phyloP scores from a whole-genome alignment of 2,113 vertebrate species.

The Mugil cephalus region DNA sequence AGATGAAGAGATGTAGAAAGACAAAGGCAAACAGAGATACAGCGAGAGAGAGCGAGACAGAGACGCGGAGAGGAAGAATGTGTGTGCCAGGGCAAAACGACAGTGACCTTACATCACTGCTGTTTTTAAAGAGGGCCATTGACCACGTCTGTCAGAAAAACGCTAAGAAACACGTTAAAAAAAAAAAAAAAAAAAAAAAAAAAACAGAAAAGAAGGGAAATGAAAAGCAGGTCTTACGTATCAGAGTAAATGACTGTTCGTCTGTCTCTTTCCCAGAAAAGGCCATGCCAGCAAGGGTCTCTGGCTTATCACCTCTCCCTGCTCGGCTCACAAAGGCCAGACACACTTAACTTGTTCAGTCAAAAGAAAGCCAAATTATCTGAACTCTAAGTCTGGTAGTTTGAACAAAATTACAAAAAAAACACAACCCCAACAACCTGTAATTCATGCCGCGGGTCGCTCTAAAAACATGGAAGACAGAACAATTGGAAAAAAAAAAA shows the following conservation, averaged over 20 bases:
- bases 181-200: background rate
- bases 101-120: constrained; percentile 69
- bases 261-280: constrained; percentile 54
- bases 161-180: background rate
- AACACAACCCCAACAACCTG: constrained; percentile 13
- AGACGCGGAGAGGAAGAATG: constrained; percentile 27
- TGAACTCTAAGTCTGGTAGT: constrained; percentile 30
- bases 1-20: constrained; percentile 42
- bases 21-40: constrained; percentile 23
- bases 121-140: constrained; percentile 68
- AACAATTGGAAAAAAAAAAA: background rate
- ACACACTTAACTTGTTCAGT: constrained; percentile 47
- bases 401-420: constrained; percentile 21
- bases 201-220: constrained; percentile 4
- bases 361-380: constrained; percentile 42
- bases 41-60: constrained; percentile 35
- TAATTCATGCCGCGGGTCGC: constrained; percentile 1
- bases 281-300: constrained; percentile 45
- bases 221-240: constrained; percentile 52
- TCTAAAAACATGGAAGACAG: background rate
- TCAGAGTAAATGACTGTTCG: constrained; percentile 51
- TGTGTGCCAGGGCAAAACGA: constrained; percentile 54
- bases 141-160: constrained; percentile 69
- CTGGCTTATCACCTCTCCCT: constrained; percentile 52
- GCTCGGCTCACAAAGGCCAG: constrained; percentile 53